phyloP scores from a whole-genome alignment of 2,888 invertebrate genomes.

The Crossocerus cetratus region DNA sequence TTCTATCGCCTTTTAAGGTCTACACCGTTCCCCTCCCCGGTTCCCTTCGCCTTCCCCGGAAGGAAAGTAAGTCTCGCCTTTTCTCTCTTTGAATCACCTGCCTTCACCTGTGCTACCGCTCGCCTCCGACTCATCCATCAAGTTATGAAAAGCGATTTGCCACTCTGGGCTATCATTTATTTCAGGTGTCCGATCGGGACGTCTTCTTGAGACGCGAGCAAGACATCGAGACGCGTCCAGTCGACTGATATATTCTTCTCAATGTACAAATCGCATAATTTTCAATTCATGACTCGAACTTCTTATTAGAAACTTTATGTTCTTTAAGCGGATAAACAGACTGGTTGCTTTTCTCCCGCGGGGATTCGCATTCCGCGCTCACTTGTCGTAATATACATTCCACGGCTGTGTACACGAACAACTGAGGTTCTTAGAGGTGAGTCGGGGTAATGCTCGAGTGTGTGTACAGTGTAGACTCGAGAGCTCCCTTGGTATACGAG shows the following conservation, averaged over 20 bases:
- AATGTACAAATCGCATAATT: too few species aligned
- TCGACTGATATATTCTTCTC: too few species aligned
- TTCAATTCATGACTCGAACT: too few species aligned
- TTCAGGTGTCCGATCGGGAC: too few species aligned
- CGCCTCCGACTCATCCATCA: background rate
- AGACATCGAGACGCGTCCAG: too few species aligned
- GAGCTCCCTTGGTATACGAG: constrained; percentile 56
- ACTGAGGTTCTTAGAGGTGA: background rate
- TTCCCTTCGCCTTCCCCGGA: constrained; percentile 21
- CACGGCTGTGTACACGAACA: too few species aligned
- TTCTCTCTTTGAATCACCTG: constrained; percentile 28
- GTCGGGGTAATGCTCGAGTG: constrained; percentile 44
- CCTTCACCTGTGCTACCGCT: background rate
- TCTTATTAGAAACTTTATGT: too few species aligned
- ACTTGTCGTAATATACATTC: too few species aligned
- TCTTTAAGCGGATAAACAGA: too few species aligned
- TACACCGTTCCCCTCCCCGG: constrained; percentile 14
- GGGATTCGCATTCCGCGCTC: too few species aligned
- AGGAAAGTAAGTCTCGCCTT: constrained; percentile 49
- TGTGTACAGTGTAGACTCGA: constrained; percentile 14
- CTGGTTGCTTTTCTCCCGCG: too few species aligned
- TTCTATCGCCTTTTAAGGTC: constrained; percentile 47
- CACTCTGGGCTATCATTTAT: background rate
- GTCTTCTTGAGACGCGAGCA: too few species aligned
- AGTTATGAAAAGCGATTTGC: background rate